Evolutionary conservation across 2,888 invertebrate species (phyloP).

Genomic region (Monopis laevigella): DNA sequence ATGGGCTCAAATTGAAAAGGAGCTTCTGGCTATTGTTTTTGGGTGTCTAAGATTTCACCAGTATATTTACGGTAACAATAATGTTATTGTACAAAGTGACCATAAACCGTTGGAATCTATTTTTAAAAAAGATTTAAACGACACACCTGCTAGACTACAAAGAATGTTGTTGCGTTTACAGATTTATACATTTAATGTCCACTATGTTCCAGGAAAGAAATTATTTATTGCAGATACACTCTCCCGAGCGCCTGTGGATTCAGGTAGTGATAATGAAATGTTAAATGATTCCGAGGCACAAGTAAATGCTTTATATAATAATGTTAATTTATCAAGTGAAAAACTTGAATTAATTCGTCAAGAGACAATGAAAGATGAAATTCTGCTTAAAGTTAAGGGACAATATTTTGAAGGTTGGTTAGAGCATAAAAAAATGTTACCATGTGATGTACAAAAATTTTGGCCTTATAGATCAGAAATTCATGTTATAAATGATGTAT

Average conservation of each 20-base stretch:
- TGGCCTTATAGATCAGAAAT: too few species aligned
- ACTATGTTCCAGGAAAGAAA: conserved; percentile 24
- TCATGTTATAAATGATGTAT: too few species aligned
- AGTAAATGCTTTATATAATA: not conserved
- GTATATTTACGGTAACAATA: conserved; percentile 20
- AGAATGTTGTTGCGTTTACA: conserved; percentile 24
- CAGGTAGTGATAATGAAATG: conserved; percentile 11
- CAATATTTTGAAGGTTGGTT: too few species aligned
- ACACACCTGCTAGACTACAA: conserved; percentile 23
- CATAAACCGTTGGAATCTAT: conserved; percentile 28
- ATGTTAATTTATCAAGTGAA: not conserved
- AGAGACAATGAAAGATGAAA: not conserved
- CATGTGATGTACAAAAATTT: too few species aligned
- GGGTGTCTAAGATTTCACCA: conserved; percentile 19
- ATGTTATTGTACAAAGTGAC: conserved; percentile 24
- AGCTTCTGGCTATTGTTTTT: conserved; percentile 20
- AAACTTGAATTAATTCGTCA: not conserved
- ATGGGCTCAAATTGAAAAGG: conserved; percentile 21
- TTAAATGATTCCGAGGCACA: not conserved
- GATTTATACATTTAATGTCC: conserved; percentile 23
- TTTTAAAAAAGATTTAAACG: conserved; percentile 23
- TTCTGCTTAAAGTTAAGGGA: too few species aligned
- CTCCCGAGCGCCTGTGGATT: conserved; percentile 21
- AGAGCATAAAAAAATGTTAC: too few species aligned
- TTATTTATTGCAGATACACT: conserved; percentile 27